These are phyloP conservation scores for Spondyliosoma cantharus DNA, from an alignment of 2,797 vertebrate species.

Conservation along the genomic window DNA sequence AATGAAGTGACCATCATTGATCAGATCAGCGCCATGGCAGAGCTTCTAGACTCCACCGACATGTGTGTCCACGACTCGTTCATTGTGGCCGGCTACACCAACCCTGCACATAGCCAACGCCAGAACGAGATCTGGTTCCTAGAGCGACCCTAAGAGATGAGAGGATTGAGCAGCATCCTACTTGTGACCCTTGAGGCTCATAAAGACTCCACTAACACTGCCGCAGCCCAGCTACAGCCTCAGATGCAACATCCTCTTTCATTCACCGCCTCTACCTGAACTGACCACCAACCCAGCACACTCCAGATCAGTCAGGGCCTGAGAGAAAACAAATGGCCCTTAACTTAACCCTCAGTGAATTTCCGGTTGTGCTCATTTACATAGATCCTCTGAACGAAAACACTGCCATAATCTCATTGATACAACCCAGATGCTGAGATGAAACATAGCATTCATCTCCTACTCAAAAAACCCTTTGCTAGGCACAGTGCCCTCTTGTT, in stretches of 20 bases:
- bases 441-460: conserved; percentile 40
- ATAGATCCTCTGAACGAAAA: conserved; percentile 7
- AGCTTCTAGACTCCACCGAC: conserved; percentile 82
- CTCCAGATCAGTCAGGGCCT: conserved; percentile 31
- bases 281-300: conserved; percentile 55
- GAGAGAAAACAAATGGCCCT: conserved; percentile 9
- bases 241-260: conserved; percentile 57
- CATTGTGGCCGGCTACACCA: conserved; percentile 91
- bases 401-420: conserved; percentile 45
- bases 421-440: conserved; percentile 22
- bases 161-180: not conserved
- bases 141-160: conserved; percentile 78
- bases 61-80: conserved; percentile 84
- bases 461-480: conserved; percentile 28
- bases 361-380: conserved; percentile 26
- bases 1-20: conserved; percentile 88
- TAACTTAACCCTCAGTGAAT: conserved; percentile 26
- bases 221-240: conserved; percentile 62
- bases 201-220: conserved; percentile 63
- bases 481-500: conserved; percentile 11
- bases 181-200: conserved; percentile 40
- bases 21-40: conserved; percentile 85
- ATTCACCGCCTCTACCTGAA: conserved; percentile 47
- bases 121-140: conserved; percentile 93
- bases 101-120: conserved; percentile 87